phyloP scores from a whole-genome alignment of 1,140 invertebrate genomes.

The Drosophila dunni region DNA sequence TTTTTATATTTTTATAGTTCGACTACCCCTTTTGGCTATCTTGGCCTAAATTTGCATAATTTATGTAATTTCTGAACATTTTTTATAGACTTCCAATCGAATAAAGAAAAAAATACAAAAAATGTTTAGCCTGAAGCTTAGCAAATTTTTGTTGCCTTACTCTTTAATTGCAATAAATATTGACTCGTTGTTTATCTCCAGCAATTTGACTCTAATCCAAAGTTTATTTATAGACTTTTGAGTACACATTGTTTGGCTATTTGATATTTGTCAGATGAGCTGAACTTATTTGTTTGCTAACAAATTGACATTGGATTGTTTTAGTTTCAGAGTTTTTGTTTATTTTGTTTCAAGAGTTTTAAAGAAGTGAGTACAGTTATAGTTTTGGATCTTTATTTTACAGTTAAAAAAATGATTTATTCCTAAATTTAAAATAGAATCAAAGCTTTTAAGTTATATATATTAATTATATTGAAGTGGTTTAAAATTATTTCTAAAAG shows the following conservation, averaged over 20 bases:
- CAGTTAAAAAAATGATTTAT: too few species aligned
- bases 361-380: not conserved
- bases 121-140: conserved; percentile 23
- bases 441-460: too few species aligned
- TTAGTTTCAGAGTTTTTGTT: not conserved
- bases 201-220: conserved; percentile 19
- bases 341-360: not conserved
- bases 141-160: conserved; percentile 13
- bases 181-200: conserved; percentile 3
- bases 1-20: conserved; percentile 33
- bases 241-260: conserved; percentile 1
- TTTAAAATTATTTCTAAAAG: too few species aligned
- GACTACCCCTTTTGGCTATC: conserved; percentile 56
- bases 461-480: too few species aligned
- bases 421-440: too few species aligned
- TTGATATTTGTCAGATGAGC: conserved; percentile 14
- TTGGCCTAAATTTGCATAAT: conserved; percentile 67
- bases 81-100: conserved; percentile 37
- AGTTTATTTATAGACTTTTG: conserved; percentile 9
- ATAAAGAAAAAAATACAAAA: conserved; percentile 38
- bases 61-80: conserved; percentile 57
- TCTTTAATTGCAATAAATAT: conserved; percentile 1
- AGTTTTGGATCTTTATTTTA: too few species aligned
- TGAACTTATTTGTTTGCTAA: conserved; percentile 4
- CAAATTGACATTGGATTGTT: not conserved